Evolutionary conservation across 2,113 vertebrate genomes (phyloP), one percentile per base, ranked within the genome.

Genomic region (Oxygymnocypris stewartii): DNA sequence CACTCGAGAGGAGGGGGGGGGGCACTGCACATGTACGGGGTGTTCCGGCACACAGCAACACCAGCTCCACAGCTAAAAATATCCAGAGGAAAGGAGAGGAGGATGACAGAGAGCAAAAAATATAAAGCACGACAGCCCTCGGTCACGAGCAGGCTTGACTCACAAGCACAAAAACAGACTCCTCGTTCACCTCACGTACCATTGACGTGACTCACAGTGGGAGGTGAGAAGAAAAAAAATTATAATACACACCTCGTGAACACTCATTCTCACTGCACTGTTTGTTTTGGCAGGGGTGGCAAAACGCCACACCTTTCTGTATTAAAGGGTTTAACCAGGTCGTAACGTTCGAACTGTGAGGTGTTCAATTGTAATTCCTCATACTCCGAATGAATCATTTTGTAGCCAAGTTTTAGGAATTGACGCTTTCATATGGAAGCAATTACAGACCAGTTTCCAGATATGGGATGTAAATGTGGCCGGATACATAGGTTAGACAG

Each of bases 11-110:
- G 51, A 20, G 18, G 49, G 28, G 28, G 1, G 49, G 49, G 49
- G 13, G 14, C 14, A 1, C 4, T 4, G 85, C 73, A 59, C 75
- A 87, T 14, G 49, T 54, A 49, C 85, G 63, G 40, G 40, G 89
- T 91, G 85, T 83, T 86, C 69, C 71, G 90, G 91, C 90, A 80
- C 90, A 93, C 92, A 93, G 93, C 90, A 92, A 93, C 93, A 94
- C 88, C 88, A 89, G 89, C 76, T 80, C 90, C 76, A 89, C 6
- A 57, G 92, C 95, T 95, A 95, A 94, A 95, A 95, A 95, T 95
- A 95, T 71, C 81, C 91, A 89, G 81, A 89, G 87, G 89, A 86
- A 49, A 40, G 82, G 85, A 79, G 86, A 82, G 28, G 73, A 4
- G 69, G 69, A 84, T 87, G 86, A 85, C 59, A 14, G 75, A 10